Percentiles rank a stretch among this genome's conserved stretches.
Evolutionary conservation across 2,888 invertebrate species (phyloP).

Genomic region (Pantelozetes paolii): DNA sequence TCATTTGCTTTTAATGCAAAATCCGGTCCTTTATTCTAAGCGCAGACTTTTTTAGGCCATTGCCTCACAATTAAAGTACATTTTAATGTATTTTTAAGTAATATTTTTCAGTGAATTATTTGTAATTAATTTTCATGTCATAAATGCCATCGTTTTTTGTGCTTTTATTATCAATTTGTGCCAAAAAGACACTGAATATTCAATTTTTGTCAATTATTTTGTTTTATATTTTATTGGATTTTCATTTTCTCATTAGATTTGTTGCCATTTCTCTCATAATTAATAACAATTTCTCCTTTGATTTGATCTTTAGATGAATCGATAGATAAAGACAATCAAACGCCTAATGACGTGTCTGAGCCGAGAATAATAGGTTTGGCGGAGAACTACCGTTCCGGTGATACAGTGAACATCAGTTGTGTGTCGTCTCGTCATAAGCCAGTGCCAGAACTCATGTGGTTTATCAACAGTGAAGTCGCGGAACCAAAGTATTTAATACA

Average conservation of each 20-base stretch:
- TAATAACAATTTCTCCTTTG: not conserved
- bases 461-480: conserved; percentile 12
- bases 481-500: conserved; percentile 21
- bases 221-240: no score
- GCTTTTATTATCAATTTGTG: no score
- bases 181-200: no score
- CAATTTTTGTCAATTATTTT: no score
- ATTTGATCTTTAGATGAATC: not conserved
- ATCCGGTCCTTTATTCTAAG: not conserved
- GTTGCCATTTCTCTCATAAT: not conserved
- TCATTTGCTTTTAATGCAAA: not conserved
- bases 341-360: conserved; percentile 19
- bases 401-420: conserved; percentile 18
- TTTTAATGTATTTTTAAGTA: not conserved
- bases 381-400: not conserved
- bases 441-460: conserved; percentile 39
- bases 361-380: conserved; percentile 28
- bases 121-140: no score
- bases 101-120: not conserved
- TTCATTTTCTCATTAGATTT: not conserved
- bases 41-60: not conserved
- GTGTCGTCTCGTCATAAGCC: conserved; percentile 38
- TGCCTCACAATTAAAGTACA: not conserved
- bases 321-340: not conserved
- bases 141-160: no score